Conservation (phyloP, 2,888 invertebrate species). For the Caenorhabditis sulstoni region DNA sequence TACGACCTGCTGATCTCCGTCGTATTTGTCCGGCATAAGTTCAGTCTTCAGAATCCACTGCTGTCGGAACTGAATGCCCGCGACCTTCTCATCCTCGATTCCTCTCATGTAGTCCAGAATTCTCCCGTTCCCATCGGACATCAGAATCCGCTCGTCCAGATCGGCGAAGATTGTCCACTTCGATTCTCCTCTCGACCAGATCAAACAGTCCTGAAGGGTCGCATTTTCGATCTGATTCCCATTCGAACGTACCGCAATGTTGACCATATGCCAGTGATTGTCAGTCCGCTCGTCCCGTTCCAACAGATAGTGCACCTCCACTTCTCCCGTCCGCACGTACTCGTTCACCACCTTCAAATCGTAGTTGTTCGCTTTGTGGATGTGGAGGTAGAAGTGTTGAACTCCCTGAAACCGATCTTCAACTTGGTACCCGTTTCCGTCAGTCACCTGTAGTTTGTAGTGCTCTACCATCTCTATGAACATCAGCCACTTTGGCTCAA, state of each 20-base stretch:
- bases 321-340: conserved; percentile 49
- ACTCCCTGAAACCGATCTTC: conserved; percentile 40
- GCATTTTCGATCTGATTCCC: no score
- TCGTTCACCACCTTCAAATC: conserved; percentile 29
- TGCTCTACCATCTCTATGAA: conserved; percentile 44
- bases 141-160: conserved; percentile 25
- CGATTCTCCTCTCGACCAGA: conserved; percentile 16
- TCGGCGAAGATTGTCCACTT: conserved; percentile 37
- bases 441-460: conserved; percentile 35
- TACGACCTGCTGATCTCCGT: conserved; percentile 8
- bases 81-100: conserved; percentile 22
- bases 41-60: conserved; percentile 55
- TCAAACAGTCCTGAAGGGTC: conserved; percentile 18
- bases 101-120: conserved; percentile 28
- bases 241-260: conserved; percentile 1
- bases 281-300: conserved; percentile 14
- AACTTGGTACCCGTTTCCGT: no score
- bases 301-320: conserved; percentile 23
- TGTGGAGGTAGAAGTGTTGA: conserved; percentile 44
- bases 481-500: conserved; percentile 47
- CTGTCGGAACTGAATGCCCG: conserved; percentile 33
- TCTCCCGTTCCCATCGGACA: conserved; percentile 20
- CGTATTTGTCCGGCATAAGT: conserved; percentile 30
- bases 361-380: conserved; percentile 17
- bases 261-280: conserved; percentile 28